A percentile compares a stretch with the other conserved stretches of the same genome.
phyloP scores from a whole-genome alignment of 2,797 vertebrate species.

The Clamator glandarius region DNA sequence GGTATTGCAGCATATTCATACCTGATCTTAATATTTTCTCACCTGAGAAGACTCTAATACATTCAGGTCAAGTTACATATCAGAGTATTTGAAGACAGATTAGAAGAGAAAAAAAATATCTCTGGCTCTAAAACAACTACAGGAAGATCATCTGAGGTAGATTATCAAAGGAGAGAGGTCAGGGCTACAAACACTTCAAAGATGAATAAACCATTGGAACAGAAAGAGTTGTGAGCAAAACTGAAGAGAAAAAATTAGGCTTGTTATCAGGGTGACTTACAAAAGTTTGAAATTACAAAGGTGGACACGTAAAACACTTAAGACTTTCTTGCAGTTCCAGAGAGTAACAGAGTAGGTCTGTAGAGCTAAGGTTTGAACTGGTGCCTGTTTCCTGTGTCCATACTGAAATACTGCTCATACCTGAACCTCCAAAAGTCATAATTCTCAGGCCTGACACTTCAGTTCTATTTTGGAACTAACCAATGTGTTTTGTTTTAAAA shows the following conservation, averaged over 20 bases:
- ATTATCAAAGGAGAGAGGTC: neutral
- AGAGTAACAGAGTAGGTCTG: fast-evolving
- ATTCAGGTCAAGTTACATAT: neutral
- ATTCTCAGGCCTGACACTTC: neutral
- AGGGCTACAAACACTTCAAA: neutral
- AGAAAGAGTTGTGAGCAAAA: neutral
- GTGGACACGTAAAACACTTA: neutral
- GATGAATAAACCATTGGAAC: neutral
- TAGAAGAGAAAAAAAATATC: neutral
- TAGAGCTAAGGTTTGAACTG: neutral
- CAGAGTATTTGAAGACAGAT: neutral
- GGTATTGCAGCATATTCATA: neutral
- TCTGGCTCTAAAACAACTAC: neutral
- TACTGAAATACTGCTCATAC: neutral
- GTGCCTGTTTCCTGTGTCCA: neutral
- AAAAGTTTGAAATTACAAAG: neutral
- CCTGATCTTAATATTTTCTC: neutral
- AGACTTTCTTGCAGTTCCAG: neutral
- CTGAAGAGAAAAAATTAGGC: neutral
- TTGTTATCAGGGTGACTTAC: neutral
- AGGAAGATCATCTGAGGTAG: neutral
- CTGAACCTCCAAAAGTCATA: neutral
- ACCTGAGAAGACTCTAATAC: neutral
- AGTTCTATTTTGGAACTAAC: neutral
- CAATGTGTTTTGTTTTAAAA: neutral